Evolutionary conservation across 2,113 vertebrate genomes (phyloP).

Genomic region (Psephotus haematonotus): DNA sequence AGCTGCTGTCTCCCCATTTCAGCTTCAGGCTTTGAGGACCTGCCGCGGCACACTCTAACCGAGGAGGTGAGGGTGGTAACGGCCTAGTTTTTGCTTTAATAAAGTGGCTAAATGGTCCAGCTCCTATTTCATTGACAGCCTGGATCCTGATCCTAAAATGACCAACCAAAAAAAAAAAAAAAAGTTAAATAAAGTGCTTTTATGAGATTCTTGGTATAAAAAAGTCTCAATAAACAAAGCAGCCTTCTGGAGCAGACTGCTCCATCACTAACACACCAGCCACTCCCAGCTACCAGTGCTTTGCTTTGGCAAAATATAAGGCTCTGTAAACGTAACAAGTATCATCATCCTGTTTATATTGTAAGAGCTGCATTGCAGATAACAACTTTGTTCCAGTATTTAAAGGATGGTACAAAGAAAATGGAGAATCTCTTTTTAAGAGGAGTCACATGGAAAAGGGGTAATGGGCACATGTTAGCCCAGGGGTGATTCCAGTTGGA

Average conservation of each 20-base stretch:
- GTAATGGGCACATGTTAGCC: background rate
- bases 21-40: conserved; percentile 98
- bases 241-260: background rate
- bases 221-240: background rate
- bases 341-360: background rate
- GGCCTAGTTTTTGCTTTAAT: conserved; percentile 89
- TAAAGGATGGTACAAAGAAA: background rate
- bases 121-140: conserved; percentile 92
- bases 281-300: background rate
- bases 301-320: background rate
- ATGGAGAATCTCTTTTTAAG: background rate
- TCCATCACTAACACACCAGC: background rate
- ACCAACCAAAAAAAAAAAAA: background rate
- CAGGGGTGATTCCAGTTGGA: background rate
- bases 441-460: background rate
- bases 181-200: background rate
- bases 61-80: conserved; percentile 89
- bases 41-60: conserved; percentile 89
- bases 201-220: background rate
- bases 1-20: conserved; percentile 91
- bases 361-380: background rate
- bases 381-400: background rate
- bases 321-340: background rate
- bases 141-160: conserved; percentile 85
- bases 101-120: conserved; percentile 85